Conservation (phyloP, 2,888 invertebrate species). For the Dryobotodes eremita region DNA sequence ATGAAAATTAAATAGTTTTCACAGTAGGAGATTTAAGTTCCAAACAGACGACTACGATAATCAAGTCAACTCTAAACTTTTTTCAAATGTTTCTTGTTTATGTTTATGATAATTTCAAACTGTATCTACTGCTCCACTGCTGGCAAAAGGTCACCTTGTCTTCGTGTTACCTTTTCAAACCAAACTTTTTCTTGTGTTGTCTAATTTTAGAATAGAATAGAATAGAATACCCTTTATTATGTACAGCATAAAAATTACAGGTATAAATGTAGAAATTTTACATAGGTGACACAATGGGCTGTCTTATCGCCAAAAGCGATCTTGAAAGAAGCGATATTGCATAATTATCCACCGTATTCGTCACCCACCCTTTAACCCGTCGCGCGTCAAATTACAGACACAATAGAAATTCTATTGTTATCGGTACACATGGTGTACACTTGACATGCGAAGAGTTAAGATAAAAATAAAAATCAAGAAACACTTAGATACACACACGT, state of each 20-base stretch:
- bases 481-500: not conserved
- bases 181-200: not conserved
- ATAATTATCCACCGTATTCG: not conserved
- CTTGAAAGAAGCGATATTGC: not conserved
- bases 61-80: not conserved
- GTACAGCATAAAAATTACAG: too few species aligned
- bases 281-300: too few species aligned
- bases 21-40: not conserved
- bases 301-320: too few species aligned
- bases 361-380: not conserved
- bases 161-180: not conserved
- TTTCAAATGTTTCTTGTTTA: not conserved
- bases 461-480: not conserved
- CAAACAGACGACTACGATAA: not conserved
- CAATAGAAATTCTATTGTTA: too few species aligned
- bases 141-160: not conserved
- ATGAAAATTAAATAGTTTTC: not conserved
- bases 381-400: too few species aligned
- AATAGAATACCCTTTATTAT: too few species aligned
- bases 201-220: too few species aligned
- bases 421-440: too few species aligned
- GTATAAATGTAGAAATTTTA: too few species aligned
- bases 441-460: too few species aligned
- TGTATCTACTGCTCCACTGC: not conserved
- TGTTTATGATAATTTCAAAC: not conserved